Evolutionary conservation across 2,797 vertebrate species (phyloP), one percentile per base, ranked within the genome.

Genomic region (Novumbra hubbsi): DNA sequence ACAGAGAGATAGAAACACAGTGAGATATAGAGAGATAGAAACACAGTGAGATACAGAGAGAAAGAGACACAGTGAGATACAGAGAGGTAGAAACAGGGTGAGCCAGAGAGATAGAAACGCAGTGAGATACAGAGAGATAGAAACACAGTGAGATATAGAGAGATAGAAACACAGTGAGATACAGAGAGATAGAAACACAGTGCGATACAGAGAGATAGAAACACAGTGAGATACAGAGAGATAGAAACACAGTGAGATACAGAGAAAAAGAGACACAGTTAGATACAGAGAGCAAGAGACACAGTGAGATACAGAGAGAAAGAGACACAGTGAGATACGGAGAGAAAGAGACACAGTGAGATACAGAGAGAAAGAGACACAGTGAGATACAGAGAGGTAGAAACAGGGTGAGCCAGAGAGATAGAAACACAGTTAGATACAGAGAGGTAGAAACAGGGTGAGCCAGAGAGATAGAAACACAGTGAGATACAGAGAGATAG

Each of bases 21-120:
- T n/a, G n/a, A n/a, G n/a, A n/a, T n/a, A n/a, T n/a, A 76, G 75
- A 79, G 79, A 76, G 67, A 64, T 7, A 64, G 63, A 79, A 38
- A 75, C 28, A 0, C 15, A 32, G 28, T 73, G 79, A 70, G 11
- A 55, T 66, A 68, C 30, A 50, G 73, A 45, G 55, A 65, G 16
- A 5, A 32, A 32, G n/a, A n/a, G n/a, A n/a, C 2, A 38, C 34
- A 38, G 34, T n/a, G n/a, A n/a, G n/a, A n/a, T n/a, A n/a, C n/a
- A n/a, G n/a, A n/a, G n/a, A n/a, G n/a, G n/a, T n/a, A n/a, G n/a
- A n/a, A n/a, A n/a, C n/a, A n/a, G n/a, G n/a, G n/a, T n/a, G n/a
- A n/a, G n/a, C n/a, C n/a, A n/a, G n/a, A n/a, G n/a, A n/a, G n/a
- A n/a, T n/a, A n/a, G n/a, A n/a, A n/a, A n/a, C n/a, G n/a, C n/a